Base-by-base conservation (phyloP, 37 sponge, comb jelly and placozoan species). In the Eunapius fragilis region DNA sequence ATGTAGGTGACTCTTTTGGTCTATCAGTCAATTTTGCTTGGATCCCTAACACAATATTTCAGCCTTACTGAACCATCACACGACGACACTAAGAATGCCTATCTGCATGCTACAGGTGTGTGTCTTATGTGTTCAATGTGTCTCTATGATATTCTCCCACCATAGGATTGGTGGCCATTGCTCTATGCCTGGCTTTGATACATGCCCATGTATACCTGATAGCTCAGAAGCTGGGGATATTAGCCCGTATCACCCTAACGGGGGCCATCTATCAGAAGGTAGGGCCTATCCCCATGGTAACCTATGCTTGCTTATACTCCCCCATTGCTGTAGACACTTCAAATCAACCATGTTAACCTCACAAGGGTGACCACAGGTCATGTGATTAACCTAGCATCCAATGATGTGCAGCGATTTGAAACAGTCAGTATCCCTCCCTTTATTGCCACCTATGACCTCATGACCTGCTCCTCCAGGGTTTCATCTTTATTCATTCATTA, bases 371-470 rank as follows among this genome's bases (percentile, higher is more conserved):
- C 95, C 37, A 82, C 72, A 58, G 95, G 95, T 30, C 88, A 88
- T 78, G 72, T 94, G 13, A 76, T 94, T 33, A 94, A 94, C 72
- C 84, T 94, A 5, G 92, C 89, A 3, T 89, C 92, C 31, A 91
- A 86, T 84, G 95, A 94, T 86, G 92, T 94, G 23, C 95, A 91
- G 84, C 32, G 89, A 31, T 82, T 94, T 83, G 95, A 94, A 25
- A 34, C 72, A 78, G 94, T 94, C 22, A 45, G 86, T 3, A 5
- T 6, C 41, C 41, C 41, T 41, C 41, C 58, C 58, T 13, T 58
- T 45, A 27, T 58, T 2, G 22, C 71, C 12, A 2, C 72, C 37
- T 10, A 0, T 13, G 10, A 10, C 34, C 32, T 7, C n/a, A 70
- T 41, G 41, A 12, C 33, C 41, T 11, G 0, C 70, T 34, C 47